Evolutionary conservation across 2,113 vertebrate species (phyloP).

Genomic region (Megaceryle torquata): DNA sequence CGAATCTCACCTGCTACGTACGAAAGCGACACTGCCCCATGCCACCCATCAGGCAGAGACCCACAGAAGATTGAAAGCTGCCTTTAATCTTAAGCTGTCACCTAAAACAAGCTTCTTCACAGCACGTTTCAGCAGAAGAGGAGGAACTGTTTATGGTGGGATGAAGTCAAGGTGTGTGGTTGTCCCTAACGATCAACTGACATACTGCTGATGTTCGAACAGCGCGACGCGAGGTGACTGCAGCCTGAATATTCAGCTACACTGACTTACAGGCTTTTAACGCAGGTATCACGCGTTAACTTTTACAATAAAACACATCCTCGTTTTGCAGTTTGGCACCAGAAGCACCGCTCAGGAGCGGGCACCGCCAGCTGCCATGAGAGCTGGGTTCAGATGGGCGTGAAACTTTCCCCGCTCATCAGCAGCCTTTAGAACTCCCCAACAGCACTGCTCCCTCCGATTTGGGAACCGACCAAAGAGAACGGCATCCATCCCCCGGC

Average conservation of each 20-base stretch:
- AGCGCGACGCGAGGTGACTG: fast-evolving
- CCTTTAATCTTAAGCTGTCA: neutral
- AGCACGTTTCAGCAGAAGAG: neutral
- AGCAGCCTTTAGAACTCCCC: too few relatives aligned
- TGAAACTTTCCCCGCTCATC: neutral
- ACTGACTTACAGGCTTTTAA: neutral
- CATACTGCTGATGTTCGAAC: fast-evolving
- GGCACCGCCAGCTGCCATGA: neutral
- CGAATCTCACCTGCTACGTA: neutral
- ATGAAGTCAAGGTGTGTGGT: neutral
- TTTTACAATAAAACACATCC: fast-evolving
- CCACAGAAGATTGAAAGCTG: neutral
- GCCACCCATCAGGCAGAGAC: neutral
- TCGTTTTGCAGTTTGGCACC: neutral
- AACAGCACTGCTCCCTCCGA: too few relatives aligned
- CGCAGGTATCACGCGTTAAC: fast-evolving
- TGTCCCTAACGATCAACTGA: fast-evolving
- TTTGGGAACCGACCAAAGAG: too few relatives aligned
- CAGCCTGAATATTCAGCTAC: neutral
- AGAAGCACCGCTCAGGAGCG: neutral
- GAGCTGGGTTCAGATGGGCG: neutral
- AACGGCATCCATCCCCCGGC: too few relatives aligned
- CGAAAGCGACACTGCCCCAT: neutral
- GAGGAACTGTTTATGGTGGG: neutral
- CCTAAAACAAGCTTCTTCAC: neutral